Evolutionary conservation across 2,113 vertebrate species (phyloP), one percentile per base, ranked within the genome.

Genomic region (Tyto alba): DNA sequence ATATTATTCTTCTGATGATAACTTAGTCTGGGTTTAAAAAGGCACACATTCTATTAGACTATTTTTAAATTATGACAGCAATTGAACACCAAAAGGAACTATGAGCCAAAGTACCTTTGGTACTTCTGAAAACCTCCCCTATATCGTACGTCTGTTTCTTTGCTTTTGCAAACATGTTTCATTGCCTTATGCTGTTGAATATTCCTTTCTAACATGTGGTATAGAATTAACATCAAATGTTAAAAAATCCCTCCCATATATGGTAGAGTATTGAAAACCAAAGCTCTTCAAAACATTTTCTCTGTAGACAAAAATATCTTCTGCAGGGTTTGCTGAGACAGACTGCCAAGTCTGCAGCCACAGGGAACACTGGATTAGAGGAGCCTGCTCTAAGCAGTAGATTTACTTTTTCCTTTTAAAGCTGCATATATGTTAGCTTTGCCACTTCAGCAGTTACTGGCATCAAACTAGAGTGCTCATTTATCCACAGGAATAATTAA

Each of bases 261-360:
- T 94, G 96, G 96, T 87, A 90, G 90, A 89, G 79, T 76, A 95
- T 10, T 95, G 88, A 95, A 96, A 95, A 96, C 26, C 83, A 90
- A 96, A 96, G 40, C 89, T 85, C 93, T 85, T 94, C 57, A 88
- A 94, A 96, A 96, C 79, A 95, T 93, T 89, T 95, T 90, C 64
- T 89, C 90, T 79, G 92, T 29, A 85, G 96, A 95, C 96, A 93
- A 96, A 96, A 96, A 96, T 97, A 96, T 90, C 96, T 95, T 90
- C 64, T 0, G 0, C 62, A 89, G 91, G 36, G 62, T 79, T 91
- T 2, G 27, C 52, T n/a, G 64, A 87, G 73, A 95, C 57, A 64
- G 83, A 90, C 92, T 97, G 96, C 96, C 92, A 96, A 96, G 73
- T 64, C 94, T 78, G 80, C 60, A 96, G 92, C 83, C 95, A 93